phyloP scores from a whole-genome alignment of 2,888 invertebrate species.

The Muschampia plurimacula region DNA sequence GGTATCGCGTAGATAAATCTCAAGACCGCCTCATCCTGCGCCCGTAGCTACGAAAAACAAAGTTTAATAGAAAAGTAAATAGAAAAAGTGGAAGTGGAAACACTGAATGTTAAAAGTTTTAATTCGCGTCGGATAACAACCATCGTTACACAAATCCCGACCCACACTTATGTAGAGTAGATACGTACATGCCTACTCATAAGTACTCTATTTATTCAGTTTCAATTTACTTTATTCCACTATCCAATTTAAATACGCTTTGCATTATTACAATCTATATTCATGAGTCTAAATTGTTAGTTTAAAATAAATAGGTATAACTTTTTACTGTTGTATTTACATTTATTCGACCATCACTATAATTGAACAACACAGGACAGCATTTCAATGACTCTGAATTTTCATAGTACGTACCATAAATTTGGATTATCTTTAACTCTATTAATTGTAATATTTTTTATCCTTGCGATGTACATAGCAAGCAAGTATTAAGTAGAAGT shows the following conservation, averaged over 20 bases:
- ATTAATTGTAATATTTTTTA: too few species aligned
- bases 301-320: constrained; percentile 4
- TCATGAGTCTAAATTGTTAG: constrained; percentile 16
- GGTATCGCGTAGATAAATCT: constrained; percentile 83
- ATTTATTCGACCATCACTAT: background rate
- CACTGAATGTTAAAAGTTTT: constrained; percentile 74
- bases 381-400: too few species aligned
- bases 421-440: too few species aligned
- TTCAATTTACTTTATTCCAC: constrained; percentile 5
- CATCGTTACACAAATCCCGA: constrained; percentile 26
- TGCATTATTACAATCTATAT: constrained; percentile 8
- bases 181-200: constrained; percentile 1
- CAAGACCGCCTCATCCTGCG: constrained; percentile 73
- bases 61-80: constrained; percentile 83
- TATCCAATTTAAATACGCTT: constrained; percentile 1
- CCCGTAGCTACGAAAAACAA: constrained; percentile 74
- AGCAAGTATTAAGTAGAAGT: too few species aligned
- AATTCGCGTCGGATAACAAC: constrained; percentile 55
- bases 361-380: too few species aligned
- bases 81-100: constrained; percentile 77
- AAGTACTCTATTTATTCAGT: constrained; percentile 1
- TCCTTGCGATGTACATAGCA: too few species aligned
- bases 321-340: background rate
- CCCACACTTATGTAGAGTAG: constrained; percentile 5
- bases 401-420: too few species aligned